Evolutionary conservation across 2,797 vertebrate genomes (phyloP).

Genomic region (Phoebastria nigripes): DNA sequence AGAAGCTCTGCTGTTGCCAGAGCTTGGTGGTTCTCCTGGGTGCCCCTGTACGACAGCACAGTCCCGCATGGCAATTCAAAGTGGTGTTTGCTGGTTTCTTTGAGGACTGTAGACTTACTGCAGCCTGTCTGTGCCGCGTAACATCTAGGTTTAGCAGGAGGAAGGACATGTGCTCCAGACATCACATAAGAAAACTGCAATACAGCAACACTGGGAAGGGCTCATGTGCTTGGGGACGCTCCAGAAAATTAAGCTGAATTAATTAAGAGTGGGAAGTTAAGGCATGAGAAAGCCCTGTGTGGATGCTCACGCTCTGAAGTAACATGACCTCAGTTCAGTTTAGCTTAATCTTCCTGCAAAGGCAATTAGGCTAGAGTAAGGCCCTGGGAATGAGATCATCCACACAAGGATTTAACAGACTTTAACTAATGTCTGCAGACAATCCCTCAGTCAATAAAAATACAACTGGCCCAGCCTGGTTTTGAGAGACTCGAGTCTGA

Average conservation of each 20-base stretch:
- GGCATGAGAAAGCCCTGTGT: background rate
- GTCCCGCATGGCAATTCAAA: background rate
- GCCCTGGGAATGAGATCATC: background rate
- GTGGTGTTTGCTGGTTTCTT: background rate
- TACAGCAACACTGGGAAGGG: background rate
- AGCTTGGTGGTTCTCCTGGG: background rate
- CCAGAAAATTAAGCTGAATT: constrained; percentile 11
- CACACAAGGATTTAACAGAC: background rate
- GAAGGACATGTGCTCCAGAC: background rate
- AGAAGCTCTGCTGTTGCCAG: background rate
- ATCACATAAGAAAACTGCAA: background rate
- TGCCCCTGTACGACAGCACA: background rate
- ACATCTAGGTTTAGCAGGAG: background rate
- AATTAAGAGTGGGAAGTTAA: constrained; percentile 13
- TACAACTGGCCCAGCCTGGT: background rate
- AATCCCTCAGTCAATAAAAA: background rate
- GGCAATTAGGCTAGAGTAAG: background rate
- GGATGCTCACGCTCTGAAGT: background rate
- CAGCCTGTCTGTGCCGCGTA: background rate
- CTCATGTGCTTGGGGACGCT: background rate
- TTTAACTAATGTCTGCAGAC: background rate
- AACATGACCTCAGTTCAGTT: background rate
- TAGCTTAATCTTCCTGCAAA: constrained; percentile 5
- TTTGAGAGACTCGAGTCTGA: background rate
- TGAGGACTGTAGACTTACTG: background rate